These are phyloP conservation scores for Adrianichthys oophorus DNA, from an alignment of 2,797 vertebrate genomes.

Conservation along the genomic window DNA sequence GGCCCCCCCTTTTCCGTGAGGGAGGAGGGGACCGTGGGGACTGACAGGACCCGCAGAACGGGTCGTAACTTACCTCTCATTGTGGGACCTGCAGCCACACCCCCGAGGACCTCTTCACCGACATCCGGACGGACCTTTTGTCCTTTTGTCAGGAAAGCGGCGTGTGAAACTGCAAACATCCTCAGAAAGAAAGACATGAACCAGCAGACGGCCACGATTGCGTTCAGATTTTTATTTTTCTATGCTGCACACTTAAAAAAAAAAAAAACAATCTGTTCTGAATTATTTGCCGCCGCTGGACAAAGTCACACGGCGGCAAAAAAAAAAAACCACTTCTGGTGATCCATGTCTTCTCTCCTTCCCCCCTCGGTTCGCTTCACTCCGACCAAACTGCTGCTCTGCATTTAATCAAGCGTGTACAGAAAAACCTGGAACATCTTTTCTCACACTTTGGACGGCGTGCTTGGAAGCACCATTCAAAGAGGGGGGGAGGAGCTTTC, in stretches of 20 bases:
- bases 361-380: slow-evolving; percentile 28
- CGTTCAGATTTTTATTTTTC: slow-evolving; percentile 80
- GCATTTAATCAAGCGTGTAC: slow-evolving; percentile 50
- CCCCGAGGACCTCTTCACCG: slow-evolving; percentile 39
- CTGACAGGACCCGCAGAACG: slow-evolving; percentile 42
- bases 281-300: too few relatives aligned
- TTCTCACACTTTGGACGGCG: slow-evolving; percentile 56
- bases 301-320: too few relatives aligned
- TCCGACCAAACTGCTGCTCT: slow-evolving; percentile 39
- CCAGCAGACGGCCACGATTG: slow-evolving; percentile 41
- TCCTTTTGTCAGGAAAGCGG: not conserved
- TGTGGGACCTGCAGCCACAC: slow-evolving; percentile 44
- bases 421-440: slow-evolving; percentile 40
- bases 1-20: slow-evolving; percentile 15
- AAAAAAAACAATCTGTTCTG: too few relatives aligned
- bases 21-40: slow-evolving; percentile 33
- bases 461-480: slow-evolving; percentile 55
- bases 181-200: slow-evolving; percentile 18
- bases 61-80: slow-evolving; percentile 61
- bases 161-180: slow-evolving; percentile 21
- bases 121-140: slow-evolving; percentile 42
- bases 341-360: slow-evolving; percentile 42
- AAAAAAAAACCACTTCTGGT: too few relatives aligned
- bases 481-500: slow-evolving; percentile 25
- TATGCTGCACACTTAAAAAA: slow-evolving; percentile 66